phyloP scores from a whole-genome alignment of 2,113 vertebrate species.

The Muntiacus reevesi region DNA sequence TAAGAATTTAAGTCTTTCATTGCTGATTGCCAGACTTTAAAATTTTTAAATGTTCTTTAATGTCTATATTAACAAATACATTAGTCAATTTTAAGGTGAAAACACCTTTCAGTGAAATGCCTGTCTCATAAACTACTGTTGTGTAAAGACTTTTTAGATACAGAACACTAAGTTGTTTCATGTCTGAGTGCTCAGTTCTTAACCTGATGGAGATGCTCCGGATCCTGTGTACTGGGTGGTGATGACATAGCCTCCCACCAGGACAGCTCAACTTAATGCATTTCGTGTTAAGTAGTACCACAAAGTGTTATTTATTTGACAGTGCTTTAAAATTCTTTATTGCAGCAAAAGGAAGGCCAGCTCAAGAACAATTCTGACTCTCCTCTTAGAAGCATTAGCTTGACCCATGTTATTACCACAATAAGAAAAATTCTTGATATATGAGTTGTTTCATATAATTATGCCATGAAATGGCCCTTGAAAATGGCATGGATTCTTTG shows the following conservation, averaged over 20 bases:
- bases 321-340: background rate
- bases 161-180: background rate
- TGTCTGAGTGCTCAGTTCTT: too few relatives aligned
- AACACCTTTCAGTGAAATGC: background rate
- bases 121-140: background rate
- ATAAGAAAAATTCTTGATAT: background rate
- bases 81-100: background rate
- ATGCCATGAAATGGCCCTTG: background rate
- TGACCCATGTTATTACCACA: background rate
- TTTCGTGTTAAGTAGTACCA: background rate
- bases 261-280: background rate
- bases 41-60: background rate
- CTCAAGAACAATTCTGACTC: background rate
- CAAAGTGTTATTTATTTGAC: background rate
- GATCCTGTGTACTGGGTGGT: background rate
- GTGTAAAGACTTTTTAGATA: background rate
- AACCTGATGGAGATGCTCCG: background rate
- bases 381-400: background rate
- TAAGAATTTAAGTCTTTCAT: background rate
- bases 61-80: background rate
- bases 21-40: background rate
- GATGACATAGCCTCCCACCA: background rate
- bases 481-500: background rate
- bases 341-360: background rate
- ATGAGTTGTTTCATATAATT: background rate